phyloP scores from a whole-genome alignment of 1,140 invertebrate species.

The Teleogryllus occipitalis region DNA sequence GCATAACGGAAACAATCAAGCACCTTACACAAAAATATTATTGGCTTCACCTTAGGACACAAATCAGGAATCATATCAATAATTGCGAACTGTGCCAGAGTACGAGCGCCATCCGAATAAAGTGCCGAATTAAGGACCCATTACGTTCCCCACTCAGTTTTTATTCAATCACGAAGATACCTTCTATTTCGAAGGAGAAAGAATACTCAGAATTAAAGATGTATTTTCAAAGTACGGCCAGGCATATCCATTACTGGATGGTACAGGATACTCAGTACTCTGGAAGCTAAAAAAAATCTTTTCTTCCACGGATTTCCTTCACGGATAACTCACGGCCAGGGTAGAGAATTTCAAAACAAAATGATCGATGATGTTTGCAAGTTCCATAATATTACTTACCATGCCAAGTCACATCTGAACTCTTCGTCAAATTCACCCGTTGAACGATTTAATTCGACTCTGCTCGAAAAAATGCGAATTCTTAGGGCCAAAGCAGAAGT shows the following conservation, averaged over 20 bases:
- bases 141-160: not conserved
- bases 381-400: not conserved
- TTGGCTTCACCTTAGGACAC: not conserved
- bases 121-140: not conserved
- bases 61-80: not conserved
- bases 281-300: not conserved
- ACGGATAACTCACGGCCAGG: not conserved
- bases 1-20: not conserved
- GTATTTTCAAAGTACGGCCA: not conserved
- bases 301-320: not conserved
- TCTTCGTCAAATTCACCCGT: not conserved
- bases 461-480: not conserved
- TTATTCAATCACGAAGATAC: not conserved
- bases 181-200: not conserved
- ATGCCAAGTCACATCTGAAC: not conserved
- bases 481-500: not conserved
- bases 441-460: not conserved
- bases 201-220: not conserved
- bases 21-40: not conserved
- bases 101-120: not conserved
- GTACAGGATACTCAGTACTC: not conserved
- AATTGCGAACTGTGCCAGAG: not conserved
- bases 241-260: not conserved
- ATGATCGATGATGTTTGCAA: not conserved
- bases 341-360: not conserved